These are phyloP conservation scores for Megastigmus dorsalis DNA, from an alignment of 2,888 invertebrate genomes.

Conservation along the genomic window DNA sequence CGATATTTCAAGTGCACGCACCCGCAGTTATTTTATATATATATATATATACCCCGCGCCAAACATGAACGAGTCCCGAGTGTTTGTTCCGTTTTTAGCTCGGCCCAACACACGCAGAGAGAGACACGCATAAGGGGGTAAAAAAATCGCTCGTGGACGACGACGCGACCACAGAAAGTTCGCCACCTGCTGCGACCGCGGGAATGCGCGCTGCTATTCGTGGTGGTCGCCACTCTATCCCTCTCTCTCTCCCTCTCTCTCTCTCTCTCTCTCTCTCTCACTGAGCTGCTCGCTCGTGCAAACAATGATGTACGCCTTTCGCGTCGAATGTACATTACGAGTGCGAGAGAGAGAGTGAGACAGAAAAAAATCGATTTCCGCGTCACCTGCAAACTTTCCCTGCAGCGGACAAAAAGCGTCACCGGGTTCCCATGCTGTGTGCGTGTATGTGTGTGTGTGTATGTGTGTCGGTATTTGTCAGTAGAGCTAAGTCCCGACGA, in stretches of 20 bases:
- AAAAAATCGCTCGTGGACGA: not conserved
- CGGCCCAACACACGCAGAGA: not conserved
- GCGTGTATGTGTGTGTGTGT: too few species aligned
- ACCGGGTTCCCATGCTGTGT: slow-evolving; percentile 66
- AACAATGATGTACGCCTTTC: slow-evolving; percentile 41
- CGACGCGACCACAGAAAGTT: slow-evolving; percentile 27
- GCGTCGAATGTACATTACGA: not conserved
- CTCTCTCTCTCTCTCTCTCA: too few species aligned
- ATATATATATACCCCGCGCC: too few species aligned
- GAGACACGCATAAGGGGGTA: too few species aligned
- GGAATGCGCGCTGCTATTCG: slow-evolving; percentile 31
- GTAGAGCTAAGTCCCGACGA: too few species aligned
- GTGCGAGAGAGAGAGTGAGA: not conserved
- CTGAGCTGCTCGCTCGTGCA: slow-evolving; percentile 13
- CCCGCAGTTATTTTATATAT: slow-evolving; percentile 29
- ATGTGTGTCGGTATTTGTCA: too few species aligned
- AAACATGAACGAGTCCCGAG: slow-evolving; percentile 13
- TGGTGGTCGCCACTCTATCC: not conserved
- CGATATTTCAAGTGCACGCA: too few species aligned
- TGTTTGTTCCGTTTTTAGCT: slow-evolving; percentile 42
- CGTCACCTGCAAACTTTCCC: slow-evolving; percentile 63
- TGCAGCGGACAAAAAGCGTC: slow-evolving; percentile 38
- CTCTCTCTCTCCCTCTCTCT: too few species aligned
- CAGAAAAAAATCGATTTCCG: slow-evolving; percentile 60
- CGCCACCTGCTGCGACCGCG: slow-evolving; percentile 46